phyloP scores from a whole-genome alignment of 2,113 vertebrate species.

The Serilophus lunatus region DNA sequence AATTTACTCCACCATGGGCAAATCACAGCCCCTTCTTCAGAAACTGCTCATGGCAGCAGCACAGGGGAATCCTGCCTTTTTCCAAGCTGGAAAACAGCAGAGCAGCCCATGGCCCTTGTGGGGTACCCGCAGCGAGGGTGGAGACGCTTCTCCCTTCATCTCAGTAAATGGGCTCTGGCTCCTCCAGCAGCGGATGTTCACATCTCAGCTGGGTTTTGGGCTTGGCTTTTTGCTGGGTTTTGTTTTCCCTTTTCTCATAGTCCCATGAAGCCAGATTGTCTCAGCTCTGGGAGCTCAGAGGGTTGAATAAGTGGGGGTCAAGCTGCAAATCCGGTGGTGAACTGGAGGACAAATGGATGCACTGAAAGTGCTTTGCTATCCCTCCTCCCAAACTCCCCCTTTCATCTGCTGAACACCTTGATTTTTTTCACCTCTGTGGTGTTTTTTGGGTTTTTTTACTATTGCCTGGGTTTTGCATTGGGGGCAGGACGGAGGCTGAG shows the following conservation, averaged over 20 bases:
- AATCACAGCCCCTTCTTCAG: neutral
- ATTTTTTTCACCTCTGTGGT: neutral
- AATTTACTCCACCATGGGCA: neutral
- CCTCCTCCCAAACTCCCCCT: neutral
- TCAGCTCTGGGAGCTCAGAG: neutral
- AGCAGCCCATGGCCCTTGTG: neutral
- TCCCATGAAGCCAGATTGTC: neutral
- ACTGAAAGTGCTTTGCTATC: neutral
- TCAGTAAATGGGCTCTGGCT: constrained; percentile 9
- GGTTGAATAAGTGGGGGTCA: neutral
- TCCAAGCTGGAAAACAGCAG: neutral
- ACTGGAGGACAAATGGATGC: neutral
- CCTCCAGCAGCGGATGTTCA: neutral
- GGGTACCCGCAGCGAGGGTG: neutral
- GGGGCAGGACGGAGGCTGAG: neutral
- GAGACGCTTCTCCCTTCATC: neutral
- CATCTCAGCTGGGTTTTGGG: constrained; percentile 15
- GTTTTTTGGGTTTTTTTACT: neutral
- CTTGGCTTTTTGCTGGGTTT: constrained; percentile 19
- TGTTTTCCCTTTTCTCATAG: neutral
- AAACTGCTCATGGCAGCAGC: neutral
- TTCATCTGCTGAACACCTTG: neutral
- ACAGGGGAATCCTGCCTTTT: neutral
- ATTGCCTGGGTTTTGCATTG: neutral
- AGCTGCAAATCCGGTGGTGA: neutral